Conservation (phyloP, 2,888 invertebrate species). For the Drosophila prolongata region DNA sequence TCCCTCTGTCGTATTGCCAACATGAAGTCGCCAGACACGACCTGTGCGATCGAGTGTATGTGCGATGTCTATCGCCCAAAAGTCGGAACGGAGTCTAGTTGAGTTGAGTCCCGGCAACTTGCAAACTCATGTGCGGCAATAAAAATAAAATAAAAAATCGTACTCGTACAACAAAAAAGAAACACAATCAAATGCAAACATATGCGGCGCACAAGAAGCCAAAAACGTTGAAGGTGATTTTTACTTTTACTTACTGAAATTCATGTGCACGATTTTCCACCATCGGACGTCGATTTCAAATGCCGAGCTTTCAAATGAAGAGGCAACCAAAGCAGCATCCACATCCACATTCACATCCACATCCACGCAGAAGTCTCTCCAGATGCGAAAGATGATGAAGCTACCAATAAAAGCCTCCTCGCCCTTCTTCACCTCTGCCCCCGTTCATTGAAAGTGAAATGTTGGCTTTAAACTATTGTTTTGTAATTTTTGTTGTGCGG, state of each 20-base stretch:
- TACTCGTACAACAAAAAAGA: conserved; percentile 25
- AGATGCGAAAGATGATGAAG: conserved; percentile 50
- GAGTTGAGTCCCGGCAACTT: conserved; percentile 48
- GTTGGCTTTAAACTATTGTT: conserved; percentile 42
- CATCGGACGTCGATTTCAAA: conserved; percentile 69
- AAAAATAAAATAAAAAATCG: conserved; percentile 58
- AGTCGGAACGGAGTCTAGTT: conserved; percentile 35
- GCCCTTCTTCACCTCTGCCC: conserved; percentile 18
- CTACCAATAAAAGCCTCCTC: conserved; percentile 50
- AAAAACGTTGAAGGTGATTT: conserved; percentile 64
- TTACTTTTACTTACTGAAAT: conserved; percentile 74
- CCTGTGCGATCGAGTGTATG: conserved; percentile 49
- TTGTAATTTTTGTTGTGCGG: conserved; percentile 29
- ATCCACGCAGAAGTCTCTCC: conserved; percentile 39
- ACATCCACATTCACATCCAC: conserved; percentile 23
- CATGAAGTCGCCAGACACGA: conserved; percentile 62
- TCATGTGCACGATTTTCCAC: conserved; percentile 79
- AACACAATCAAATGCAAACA: conserved; percentile 76
- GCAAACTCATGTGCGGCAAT: conserved; percentile 74
- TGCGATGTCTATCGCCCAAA: conserved; percentile 67
- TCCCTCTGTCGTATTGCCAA: conserved; percentile 29
- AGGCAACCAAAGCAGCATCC: conserved; percentile 47
- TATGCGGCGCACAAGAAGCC: conserved; percentile 71
- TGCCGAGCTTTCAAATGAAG: conserved; percentile 78
- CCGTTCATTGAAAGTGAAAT: conserved; percentile 65